These are phyloP conservation scores for Antedon mediterranea DNA, from an alignment of 53 echinoderm and acorn worm species.

Conservation along the genomic window DNA sequence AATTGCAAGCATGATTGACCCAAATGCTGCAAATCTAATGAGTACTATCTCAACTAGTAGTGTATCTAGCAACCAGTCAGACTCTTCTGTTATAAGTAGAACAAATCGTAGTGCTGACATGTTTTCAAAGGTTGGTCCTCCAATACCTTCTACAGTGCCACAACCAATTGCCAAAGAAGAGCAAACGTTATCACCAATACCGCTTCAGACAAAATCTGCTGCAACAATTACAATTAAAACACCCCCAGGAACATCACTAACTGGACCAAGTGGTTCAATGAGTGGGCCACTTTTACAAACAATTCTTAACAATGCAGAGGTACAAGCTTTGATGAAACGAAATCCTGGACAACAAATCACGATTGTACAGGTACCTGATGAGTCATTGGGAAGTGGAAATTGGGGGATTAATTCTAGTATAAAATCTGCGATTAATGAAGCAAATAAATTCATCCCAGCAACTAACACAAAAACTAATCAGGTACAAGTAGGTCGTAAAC, in stretches of 20 bases:
- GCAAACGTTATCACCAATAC: not conserved
- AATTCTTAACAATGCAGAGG: conserved; percentile 76
- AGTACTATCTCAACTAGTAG: too few relatives aligned
- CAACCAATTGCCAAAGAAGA: conserved; percentile 6
- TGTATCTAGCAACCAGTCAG: conserved; percentile 2
- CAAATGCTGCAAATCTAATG: conserved; percentile 13
- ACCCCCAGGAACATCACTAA: conserved; percentile 35
- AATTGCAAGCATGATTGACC: conserved; percentile 58
- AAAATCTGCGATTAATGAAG: not conserved
- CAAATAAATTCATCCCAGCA: not conserved
- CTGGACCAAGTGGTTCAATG: conserved; percentile 20
- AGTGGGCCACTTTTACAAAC: conserved; percentile 67
- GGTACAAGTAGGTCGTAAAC: not conserved
- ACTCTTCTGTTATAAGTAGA: not conserved
- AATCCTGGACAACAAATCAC: conserved; percentile 95
- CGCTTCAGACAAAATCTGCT: conserved; percentile 27
- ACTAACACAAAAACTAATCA: not conserved
- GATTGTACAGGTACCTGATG: conserved; percentile 79
- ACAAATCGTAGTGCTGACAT: conserved; percentile 6
- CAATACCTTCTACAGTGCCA: conserved; percentile 6
- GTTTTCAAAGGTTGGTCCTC: too few relatives aligned
- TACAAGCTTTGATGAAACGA: conserved; percentile 56
- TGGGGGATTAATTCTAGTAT: not conserved
- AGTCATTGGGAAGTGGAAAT: not conserved
- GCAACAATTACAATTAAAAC: conserved; percentile 57